Evolutionary conservation across 2,113 vertebrate genomes (phyloP).

Genomic region (Alouatta palliata): DNA sequence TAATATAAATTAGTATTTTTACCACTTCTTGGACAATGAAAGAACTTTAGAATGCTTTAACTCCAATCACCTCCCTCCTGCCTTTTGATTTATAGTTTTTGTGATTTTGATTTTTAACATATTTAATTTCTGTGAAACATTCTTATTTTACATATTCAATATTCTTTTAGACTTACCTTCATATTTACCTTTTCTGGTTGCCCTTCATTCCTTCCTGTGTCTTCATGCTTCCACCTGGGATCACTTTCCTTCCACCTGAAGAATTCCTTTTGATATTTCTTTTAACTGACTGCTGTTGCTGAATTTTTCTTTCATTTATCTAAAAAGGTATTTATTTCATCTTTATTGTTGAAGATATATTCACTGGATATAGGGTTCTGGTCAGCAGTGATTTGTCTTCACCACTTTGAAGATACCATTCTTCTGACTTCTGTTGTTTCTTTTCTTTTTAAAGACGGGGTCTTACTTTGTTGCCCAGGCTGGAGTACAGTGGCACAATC

Average conservation of each 20-base stretch:
- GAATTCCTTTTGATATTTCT: constrained; percentile 17
- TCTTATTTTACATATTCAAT: not conserved
- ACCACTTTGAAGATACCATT: not conserved
- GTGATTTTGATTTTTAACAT: not conserved
- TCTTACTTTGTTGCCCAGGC: too few species aligned
- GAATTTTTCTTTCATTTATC: not conserved
- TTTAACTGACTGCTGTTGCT: not conserved
- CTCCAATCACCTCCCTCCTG: not conserved
- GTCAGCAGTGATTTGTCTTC: not conserved
- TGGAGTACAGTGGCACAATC: too few species aligned
- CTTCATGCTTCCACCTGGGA: not conserved
- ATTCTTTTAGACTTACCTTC: not conserved
- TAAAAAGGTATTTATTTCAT: constrained; percentile 35
- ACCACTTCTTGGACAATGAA: not conserved
- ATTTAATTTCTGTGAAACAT: not conserved
- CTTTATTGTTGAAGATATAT: not conserved
- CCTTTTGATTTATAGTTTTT: constrained; percentile 1
- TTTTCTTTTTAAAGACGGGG: not conserved
- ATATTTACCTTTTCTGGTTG: not conserved
- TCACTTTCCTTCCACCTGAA: not conserved
- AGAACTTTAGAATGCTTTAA: not conserved
- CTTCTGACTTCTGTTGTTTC: constrained; percentile 22
- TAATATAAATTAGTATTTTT: constrained; percentile 35
- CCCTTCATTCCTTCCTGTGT: not conserved
- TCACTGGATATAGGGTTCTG: not conserved